Conservation (phyloP, 2,888 invertebrate genomes). For the Papilio demoleus region DNA sequence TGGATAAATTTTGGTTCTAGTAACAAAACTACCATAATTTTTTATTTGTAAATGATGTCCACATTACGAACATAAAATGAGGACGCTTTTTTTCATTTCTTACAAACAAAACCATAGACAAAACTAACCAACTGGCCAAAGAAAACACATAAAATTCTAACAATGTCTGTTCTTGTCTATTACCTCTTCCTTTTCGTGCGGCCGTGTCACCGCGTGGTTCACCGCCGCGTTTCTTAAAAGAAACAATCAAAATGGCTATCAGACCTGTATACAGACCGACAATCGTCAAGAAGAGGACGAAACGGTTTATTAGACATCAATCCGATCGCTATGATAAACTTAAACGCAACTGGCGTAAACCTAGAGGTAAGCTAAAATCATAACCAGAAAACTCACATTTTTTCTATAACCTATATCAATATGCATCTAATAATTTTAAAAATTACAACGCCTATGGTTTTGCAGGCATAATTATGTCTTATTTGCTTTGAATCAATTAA, state of each 20-base stretch:
- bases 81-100: background rate
- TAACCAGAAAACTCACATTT: constrained; percentile 11
- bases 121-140: constrained; percentile 43
- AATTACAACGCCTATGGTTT: background rate
- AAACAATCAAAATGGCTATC: constrained; percentile 90
- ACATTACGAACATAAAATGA: background rate
- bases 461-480: background rate
- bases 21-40: too few species aligned
- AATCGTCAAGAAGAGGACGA: constrained; percentile 98
- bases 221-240: constrained; percentile 70
- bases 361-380: constrained; percentile 87
- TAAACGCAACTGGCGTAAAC: constrained; percentile 99
- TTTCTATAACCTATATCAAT: constrained; percentile 16
- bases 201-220: constrained; percentile 84
- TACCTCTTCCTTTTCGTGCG: constrained; percentile 79
- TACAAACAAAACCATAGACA: constrained; percentile 48
- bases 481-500: background rate
- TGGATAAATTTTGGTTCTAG: too few species aligned
- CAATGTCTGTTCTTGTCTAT: constrained; percentile 73
- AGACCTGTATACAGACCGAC: constrained; percentile 94
- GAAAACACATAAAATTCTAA: constrained; percentile 68
- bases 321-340: constrained; percentile 98
- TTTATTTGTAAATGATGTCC: background rate
- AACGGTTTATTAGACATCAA: constrained; percentile 99
- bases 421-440: background rate